These are phyloP conservation scores for Isichthys henryi DNA, from an alignment of 2,113 vertebrate species.

Conservation along the genomic window DNA sequence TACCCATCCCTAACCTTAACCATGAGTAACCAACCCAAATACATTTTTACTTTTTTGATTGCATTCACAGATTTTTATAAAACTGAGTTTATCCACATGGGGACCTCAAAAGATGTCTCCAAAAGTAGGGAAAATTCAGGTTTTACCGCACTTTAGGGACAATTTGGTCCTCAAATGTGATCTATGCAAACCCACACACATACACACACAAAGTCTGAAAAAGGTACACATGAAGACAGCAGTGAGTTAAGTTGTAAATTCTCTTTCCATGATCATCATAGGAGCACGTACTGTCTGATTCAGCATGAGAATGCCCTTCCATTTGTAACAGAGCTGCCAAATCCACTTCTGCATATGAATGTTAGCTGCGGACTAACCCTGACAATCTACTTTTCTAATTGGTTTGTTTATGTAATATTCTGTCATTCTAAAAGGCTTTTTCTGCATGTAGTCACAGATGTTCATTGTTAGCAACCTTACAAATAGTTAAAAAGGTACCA, in stretches of 20 bases:
- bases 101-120: too few species aligned
- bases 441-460: background rate
- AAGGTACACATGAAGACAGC: background rate
- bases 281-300: background rate
- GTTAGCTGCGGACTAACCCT: background rate
- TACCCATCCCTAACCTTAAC: too few species aligned
- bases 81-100: too few species aligned
- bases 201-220: background rate
- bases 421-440: background rate
- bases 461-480: background rate
- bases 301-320: background rate
- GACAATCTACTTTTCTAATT: background rate
- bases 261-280: background rate
- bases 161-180: too few species aligned
- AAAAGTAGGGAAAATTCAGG: too few species aligned
- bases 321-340: background rate
- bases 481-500: background rate
- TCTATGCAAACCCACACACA: background rate
- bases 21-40: too few species aligned
- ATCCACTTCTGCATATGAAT: background rate
- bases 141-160: too few species aligned
- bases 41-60: too few species aligned
- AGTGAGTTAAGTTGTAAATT: background rate
- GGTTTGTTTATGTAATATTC: background rate
- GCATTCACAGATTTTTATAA: too few species aligned